These are phyloP conservation scores for Stichopus chloronotus DNA, from an alignment of 35 echinoderm and acorn worm species.

Conservation along the genomic window DNA sequence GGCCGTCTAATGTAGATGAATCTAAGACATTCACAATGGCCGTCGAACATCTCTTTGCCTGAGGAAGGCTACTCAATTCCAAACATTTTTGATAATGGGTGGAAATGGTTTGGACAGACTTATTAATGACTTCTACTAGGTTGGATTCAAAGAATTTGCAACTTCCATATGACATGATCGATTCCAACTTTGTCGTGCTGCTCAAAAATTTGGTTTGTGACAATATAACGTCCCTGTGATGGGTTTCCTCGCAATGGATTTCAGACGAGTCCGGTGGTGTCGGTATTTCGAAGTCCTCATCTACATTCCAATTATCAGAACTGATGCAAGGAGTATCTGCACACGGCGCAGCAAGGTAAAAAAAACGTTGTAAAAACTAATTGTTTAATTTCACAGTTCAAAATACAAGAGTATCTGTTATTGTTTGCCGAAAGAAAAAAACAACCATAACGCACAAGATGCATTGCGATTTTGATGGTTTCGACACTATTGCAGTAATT, in stretches of 20 bases:
- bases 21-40: background rate
- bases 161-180: background rate
- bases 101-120: background rate
- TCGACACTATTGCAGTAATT: no score
- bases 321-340: no score
- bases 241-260: background rate
- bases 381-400: no score
- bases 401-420: no score
- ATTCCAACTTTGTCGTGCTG: constrained; percentile 25
- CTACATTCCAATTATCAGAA: background rate
- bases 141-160: background rate
- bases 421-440: no score
- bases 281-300: background rate
- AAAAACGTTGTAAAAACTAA: no score
- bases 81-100: constrained; percentile 7
- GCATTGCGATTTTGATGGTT: no score
- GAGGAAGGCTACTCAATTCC: background rate
- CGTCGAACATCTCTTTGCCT: background rate
- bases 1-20: constrained; percentile 8
- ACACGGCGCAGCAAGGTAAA: no score
- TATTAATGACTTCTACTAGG: background rate
- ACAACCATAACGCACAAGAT: no score
- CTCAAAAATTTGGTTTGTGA: background rate
- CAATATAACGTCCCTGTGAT: background rate
- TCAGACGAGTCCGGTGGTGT: constrained; percentile 5